Percentiles rank a stretch among this genome's conserved stretches.
Conservation (phyloP, 2,113 vertebrate species). For the Pontoporia blainvillei region DNA sequence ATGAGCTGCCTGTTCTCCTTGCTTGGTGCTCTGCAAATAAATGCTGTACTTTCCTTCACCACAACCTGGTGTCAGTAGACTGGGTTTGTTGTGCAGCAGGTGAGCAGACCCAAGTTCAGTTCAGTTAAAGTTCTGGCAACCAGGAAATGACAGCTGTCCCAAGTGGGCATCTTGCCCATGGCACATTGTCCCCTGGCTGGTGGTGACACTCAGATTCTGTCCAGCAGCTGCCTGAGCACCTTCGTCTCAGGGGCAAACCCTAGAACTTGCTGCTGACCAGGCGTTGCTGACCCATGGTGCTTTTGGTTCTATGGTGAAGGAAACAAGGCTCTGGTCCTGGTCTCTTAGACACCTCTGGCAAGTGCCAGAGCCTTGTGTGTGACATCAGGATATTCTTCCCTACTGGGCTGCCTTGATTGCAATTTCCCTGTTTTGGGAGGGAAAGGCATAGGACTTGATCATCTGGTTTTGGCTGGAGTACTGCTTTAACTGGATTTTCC, state of each 20-base stretch:
- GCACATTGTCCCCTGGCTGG: not conserved
- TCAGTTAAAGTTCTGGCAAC: not conserved
- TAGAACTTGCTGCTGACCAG: not conserved
- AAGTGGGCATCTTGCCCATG: not conserved
- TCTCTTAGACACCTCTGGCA: not conserved
- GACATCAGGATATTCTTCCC: not conserved
- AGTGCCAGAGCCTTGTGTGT: not conserved
- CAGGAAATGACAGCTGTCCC: not conserved
- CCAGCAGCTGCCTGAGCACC: not conserved
- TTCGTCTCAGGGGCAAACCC: not conserved
- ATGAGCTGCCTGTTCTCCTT: not conserved
- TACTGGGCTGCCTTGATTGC: not conserved
- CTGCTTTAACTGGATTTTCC: not conserved
- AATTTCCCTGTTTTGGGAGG: not conserved
- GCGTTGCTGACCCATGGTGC: not conserved
- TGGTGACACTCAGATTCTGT: not conserved
- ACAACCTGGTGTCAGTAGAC: no score
- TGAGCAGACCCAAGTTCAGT: not conserved
- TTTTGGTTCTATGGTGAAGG: not conserved
- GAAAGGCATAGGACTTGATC: not conserved
- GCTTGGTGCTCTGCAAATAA: not conserved
- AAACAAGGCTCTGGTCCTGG: not conserved
- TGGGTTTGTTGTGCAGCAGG: not conserved
- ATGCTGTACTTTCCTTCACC: not conserved
- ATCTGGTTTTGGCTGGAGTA: not conserved